Percentiles rank a stretch among this genome's conserved stretches.
Evolutionary conservation across 1,140 invertebrate genomes (phyloP).

Genomic region (Octopus bimaculoides): DNA sequence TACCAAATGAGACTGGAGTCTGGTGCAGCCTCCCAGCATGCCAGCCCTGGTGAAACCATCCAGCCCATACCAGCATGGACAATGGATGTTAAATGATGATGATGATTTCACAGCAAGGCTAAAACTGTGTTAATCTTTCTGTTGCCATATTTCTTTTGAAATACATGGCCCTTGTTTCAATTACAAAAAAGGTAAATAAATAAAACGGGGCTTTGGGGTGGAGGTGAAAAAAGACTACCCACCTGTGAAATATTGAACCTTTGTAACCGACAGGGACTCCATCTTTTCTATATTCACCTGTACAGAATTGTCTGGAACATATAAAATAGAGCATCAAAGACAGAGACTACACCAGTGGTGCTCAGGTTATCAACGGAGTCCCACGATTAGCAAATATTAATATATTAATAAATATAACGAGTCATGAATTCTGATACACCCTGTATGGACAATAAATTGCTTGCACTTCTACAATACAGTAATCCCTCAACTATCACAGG

Average conservation of each 20-base stretch:
- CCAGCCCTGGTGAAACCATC: too few species aligned
- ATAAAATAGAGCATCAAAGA: constrained; percentile 16
- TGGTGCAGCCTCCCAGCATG: too few species aligned
- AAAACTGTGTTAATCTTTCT: background rate
- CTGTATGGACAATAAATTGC: background rate
- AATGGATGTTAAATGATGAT: too few species aligned
- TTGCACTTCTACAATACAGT: background rate
- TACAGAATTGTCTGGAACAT: constrained; percentile 84
- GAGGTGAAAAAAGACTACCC: constrained; percentile 1
- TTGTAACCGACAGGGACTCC: constrained; percentile 96
- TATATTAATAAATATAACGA: background rate
- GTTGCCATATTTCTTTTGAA: background rate
- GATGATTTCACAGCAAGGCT: background rate
- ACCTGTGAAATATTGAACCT: constrained; percentile 87
- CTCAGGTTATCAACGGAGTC: background rate
- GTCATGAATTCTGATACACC: background rate
- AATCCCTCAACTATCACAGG: background rate
- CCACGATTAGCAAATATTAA: background rate
- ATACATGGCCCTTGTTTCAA: background rate
- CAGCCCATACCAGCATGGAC: too few species aligned
- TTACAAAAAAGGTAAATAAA: background rate
- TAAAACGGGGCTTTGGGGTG: background rate
- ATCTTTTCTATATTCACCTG: constrained; percentile 84
- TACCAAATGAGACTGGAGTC: too few species aligned
- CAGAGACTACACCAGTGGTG: background rate